Percentiles rank a stretch among this genome's conserved stretches.
phyloP scores from a whole-genome alignment of 2,797 vertebrate species.

The Sciurus carolinensis region DNA sequence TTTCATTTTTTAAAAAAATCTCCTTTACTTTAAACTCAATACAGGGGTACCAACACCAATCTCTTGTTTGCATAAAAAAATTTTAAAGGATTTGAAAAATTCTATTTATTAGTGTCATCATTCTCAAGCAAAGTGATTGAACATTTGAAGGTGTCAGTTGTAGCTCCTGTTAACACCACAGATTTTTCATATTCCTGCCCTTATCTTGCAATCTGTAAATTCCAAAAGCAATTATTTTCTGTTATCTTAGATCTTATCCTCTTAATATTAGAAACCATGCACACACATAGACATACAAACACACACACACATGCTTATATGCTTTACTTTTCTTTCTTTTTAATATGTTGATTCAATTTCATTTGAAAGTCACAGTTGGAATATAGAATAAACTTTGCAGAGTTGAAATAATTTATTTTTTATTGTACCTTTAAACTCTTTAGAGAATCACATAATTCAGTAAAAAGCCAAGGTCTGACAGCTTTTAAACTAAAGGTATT shows the following conservation, averaged over 20 bases:
- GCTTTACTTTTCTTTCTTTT: neutral
- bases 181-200: neutral
- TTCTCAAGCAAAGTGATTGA: neutral
- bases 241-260: neutral
- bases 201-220: neutral
- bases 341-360: slow-evolving; percentile 2
- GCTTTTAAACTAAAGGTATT: slow-evolving; percentile 68
- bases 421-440: slow-evolving; percentile 28
- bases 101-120: neutral
- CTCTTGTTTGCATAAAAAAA: neutral
- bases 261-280: neutral
- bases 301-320: neutral
- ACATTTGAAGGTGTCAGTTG: neutral
- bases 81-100: neutral
- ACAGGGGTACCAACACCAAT: neutral
- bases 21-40: neutral
- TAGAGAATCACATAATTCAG: neutral
- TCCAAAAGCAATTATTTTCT: neutral
- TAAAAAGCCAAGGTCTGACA: slow-evolving; percentile 64
- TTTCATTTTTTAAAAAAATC: no score
- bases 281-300: neutral
- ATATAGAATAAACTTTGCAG: neutral
- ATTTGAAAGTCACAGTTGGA: neutral
- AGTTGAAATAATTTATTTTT: neutral
- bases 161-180: neutral